Percentiles rank a stretch among this genome's conserved stretches.
These are phyloP conservation scores for Picus viridis DNA, from an alignment of 2,797 vertebrate genomes.

Conservation along the genomic window DNA sequence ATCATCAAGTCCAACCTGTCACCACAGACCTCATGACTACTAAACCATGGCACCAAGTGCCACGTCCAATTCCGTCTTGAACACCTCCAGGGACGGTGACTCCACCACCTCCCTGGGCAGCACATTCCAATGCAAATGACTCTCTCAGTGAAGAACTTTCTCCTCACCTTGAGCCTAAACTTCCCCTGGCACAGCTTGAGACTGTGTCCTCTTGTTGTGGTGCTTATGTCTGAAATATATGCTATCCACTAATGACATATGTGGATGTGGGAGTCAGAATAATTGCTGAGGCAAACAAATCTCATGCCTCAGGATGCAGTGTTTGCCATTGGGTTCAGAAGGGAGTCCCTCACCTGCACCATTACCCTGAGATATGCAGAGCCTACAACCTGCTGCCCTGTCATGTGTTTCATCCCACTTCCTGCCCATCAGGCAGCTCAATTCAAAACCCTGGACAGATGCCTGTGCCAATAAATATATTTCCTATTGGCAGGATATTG, in stretches of 20 bases:
- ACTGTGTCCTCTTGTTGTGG: too few relatives aligned
- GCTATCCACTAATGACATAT: background rate
- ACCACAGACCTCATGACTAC: too few relatives aligned
- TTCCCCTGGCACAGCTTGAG: too few relatives aligned
- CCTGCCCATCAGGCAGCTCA: constrained; percentile 8
- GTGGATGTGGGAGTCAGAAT: background rate
- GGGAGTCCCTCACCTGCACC: background rate
- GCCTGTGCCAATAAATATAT: constrained; percentile 50
- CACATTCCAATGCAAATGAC: too few relatives aligned
- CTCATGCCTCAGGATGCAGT: background rate
- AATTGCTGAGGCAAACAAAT: constrained; percentile 16
- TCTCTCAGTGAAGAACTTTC: too few relatives aligned
- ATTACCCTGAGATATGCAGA: background rate
- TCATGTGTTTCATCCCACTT: rapidly evolving
- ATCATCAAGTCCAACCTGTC: too few relatives aligned
- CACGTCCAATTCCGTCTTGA: too few relatives aligned
- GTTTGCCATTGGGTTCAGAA: background rate
- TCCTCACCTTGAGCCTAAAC: too few relatives aligned
- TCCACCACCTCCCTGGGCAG: too few relatives aligned
- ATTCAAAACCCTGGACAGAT: constrained; percentile 28
- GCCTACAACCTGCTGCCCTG: background rate
- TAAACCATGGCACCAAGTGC: too few relatives aligned
- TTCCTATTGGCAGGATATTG: constrained; percentile 58
- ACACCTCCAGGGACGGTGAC: too few relatives aligned
- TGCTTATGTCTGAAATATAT: background rate